Conservation (phyloP, 1,140 invertebrate species). For the Parapsyche elsis region DNA sequence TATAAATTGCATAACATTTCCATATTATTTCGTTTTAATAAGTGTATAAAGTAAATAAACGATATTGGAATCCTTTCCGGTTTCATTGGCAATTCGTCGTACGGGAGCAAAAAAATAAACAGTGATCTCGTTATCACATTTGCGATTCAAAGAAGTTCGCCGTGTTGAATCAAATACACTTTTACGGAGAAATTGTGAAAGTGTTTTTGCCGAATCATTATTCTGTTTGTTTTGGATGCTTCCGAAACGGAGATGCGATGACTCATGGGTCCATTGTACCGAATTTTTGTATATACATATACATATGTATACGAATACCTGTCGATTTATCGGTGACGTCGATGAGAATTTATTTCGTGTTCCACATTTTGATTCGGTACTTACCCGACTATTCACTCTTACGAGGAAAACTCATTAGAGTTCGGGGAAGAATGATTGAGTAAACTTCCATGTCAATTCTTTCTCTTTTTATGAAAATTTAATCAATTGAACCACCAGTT, state of each 20-base stretch:
- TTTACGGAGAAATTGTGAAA: conserved; percentile 46
- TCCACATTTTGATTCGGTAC: not conserved
- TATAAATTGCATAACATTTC: no score
- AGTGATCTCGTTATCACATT: conserved; percentile 21
- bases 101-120: conserved; percentile 1
- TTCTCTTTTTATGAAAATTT: no score
- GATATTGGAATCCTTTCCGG: conserved; percentile 24
- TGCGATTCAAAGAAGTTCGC: conserved; percentile 38
- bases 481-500: no score
- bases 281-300: not conserved
- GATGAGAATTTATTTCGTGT: not conserved
- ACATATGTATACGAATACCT: no score
- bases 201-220: conserved; percentile 15
- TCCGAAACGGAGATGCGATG: not conserved
- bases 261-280: conserved; percentile 13
- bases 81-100: not conserved
- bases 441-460: no score
- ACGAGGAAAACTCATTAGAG: no score
- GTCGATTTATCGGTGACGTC: not conserved
- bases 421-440: no score
- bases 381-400: not conserved
- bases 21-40: no score
- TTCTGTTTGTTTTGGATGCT: conserved; percentile 37
- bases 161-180: conserved; percentile 35
- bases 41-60: no score